Conservation (phyloP, 2,888 invertebrate species). For the Lingula anatina region DNA sequence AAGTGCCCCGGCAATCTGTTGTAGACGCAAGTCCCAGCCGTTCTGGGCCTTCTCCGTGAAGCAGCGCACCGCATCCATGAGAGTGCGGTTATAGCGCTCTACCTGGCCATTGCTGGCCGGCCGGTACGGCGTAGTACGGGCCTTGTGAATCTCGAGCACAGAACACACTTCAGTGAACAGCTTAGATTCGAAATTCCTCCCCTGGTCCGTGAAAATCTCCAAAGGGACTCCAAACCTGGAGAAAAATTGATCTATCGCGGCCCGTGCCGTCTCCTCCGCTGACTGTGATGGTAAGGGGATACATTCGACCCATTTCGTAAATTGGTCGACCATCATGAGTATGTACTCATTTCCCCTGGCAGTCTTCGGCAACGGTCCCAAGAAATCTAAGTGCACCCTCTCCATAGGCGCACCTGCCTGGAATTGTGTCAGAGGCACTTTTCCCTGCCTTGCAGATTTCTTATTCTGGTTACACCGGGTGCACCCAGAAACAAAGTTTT, state of each 20-base stretch:
- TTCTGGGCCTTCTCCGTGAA: slow-evolving; percentile 4
- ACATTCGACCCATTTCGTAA: slow-evolving; percentile 9
- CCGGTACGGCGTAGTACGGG: slow-evolving; percentile 3
- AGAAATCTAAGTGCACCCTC: slow-evolving; percentile 8
- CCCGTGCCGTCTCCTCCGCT: slow-evolving; percentile 10
- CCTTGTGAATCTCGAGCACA: slow-evolving; percentile 1
- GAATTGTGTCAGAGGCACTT: slow-evolving; percentile 59
- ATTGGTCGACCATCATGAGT: slow-evolving; percentile 8
- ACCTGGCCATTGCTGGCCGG: slow-evolving; percentile 3
- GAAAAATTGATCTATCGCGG: slow-evolving; percentile 10
- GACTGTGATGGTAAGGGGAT: slow-evolving; percentile 8
- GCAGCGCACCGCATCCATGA: slow-evolving; percentile 3
- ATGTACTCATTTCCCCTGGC: slow-evolving; percentile 3
- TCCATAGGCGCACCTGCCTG: slow-evolving; percentile 63
- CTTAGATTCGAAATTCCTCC: slow-evolving; percentile 7
- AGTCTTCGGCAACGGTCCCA: slow-evolving; percentile 7
- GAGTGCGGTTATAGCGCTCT: too few species aligned
- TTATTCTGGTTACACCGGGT: slow-evolving; percentile 2
- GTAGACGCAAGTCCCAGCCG: slow-evolving; percentile 1
- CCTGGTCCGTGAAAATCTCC: too few species aligned
- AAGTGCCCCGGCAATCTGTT: slow-evolving; percentile 2
- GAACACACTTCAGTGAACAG: slow-evolving; percentile 2
- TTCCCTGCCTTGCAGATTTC: not conserved
- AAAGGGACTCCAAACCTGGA: slow-evolving; percentile 9
- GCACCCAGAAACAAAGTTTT: not conserved